These are phyloP conservation scores for Oxystoma pomonae DNA, from an alignment of 2,888 invertebrate genomes.

Conservation along the genomic window DNA sequence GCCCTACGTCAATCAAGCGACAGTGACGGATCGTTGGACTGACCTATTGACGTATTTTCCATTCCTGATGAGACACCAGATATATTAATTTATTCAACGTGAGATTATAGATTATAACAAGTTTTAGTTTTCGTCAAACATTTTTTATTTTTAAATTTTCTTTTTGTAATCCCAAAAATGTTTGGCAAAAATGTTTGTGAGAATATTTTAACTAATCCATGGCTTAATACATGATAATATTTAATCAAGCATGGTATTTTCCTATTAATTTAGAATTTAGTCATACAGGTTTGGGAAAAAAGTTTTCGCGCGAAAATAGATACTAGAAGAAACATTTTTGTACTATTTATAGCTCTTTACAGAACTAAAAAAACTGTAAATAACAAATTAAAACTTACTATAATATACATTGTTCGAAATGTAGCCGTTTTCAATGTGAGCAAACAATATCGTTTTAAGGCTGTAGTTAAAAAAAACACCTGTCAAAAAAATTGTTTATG, in stretches of 20 bases:
- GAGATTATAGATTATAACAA: too few relatives aligned
- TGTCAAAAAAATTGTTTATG: too few relatives aligned
- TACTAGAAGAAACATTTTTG: background rate
- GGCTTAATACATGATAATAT: background rate
- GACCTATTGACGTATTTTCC: too few relatives aligned
- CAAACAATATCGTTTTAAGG: too few relatives aligned
- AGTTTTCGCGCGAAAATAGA: background rate
- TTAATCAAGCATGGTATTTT: background rate
- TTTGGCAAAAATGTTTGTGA: background rate
- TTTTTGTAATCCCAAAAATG: too few relatives aligned
- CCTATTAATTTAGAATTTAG: background rate
- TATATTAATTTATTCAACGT: too few relatives aligned
- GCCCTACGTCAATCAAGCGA: too few relatives aligned
- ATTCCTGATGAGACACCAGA: too few relatives aligned
- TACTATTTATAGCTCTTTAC: background rate
- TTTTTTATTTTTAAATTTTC: too few relatives aligned
- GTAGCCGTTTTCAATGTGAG: background rate
- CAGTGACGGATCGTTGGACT: too few relatives aligned
- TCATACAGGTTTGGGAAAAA: background rate
- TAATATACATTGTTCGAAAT: background rate
- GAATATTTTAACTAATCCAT: background rate
- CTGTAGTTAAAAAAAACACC: too few relatives aligned
- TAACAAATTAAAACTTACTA: background rate
- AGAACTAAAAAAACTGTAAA: background rate
- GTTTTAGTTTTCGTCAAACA: too few relatives aligned